phyloP scores from a whole-genome alignment of 2,888 invertebrate genomes.

The Caenorhabditis zanzibari region DNA sequence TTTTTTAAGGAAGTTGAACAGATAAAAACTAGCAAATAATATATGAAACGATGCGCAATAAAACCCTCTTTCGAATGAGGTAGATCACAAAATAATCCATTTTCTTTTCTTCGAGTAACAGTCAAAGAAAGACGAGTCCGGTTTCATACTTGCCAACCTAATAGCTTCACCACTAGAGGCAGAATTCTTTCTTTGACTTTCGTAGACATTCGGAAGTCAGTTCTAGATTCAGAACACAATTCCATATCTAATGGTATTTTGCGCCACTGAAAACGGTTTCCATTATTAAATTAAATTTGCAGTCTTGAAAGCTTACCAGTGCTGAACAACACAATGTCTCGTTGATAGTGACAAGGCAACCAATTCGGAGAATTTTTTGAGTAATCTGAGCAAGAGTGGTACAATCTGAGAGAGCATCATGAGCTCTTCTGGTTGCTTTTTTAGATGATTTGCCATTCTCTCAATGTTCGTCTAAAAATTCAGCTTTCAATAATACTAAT shows the following conservation, averaged over 20 bases:
- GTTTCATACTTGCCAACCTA: too few species aligned
- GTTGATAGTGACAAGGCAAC: conserved; percentile 29
- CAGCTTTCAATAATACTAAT: too few species aligned
- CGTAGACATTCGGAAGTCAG: conserved; percentile 5
- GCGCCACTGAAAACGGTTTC: conserved; percentile 39
- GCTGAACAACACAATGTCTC: conserved; percentile 20
- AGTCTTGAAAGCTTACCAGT: conserved; percentile 6
- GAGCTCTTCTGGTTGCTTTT: conserved; percentile 12
- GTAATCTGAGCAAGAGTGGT: conserved; percentile 5
- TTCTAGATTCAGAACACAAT: not conserved
- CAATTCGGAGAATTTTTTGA: conserved; percentile 21
- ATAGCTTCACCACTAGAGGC: conserved; percentile 16
- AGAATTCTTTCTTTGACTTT: conserved; percentile 22
- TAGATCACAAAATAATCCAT: too few species aligned
- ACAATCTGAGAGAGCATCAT: conserved; percentile 31
- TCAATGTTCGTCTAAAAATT: conserved; percentile 28
- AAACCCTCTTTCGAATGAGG: too few species aligned
- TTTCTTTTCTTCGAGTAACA: too few species aligned
- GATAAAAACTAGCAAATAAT: too few species aligned
- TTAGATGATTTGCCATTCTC: conserved; percentile 34
- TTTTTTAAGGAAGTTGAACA: too few species aligned
- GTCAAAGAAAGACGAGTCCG: too few species aligned
- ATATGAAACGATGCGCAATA: too few species aligned
- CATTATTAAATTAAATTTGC: not conserved
- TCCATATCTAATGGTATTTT: not conserved